phyloP scores from a whole-genome alignment of 2,113 vertebrate species.

The Vulpes ferrilata region DNA sequence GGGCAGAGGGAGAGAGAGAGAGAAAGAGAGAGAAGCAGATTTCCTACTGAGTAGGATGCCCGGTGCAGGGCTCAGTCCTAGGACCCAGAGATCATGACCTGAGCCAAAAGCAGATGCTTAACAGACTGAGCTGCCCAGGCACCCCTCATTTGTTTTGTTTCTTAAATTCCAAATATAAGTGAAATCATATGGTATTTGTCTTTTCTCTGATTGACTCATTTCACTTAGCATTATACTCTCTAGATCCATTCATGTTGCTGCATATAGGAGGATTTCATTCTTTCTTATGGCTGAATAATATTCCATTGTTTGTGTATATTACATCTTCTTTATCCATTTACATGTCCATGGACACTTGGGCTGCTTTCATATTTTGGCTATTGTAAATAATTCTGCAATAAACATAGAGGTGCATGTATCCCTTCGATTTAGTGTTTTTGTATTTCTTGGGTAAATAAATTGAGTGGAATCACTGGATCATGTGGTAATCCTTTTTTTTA shows the following conservation, averaged over 20 bases:
- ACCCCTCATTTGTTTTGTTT: neutral
- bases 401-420: neutral
- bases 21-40: too few species aligned
- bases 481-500: neutral
- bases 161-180: neutral
- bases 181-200: neutral
- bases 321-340: neutral
- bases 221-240: neutral
- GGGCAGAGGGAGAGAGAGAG: too few species aligned
- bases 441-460: neutral
- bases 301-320: too few species aligned
- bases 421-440: neutral
- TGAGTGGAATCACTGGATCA: neutral
- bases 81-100: too few species aligned
- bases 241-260: neutral
- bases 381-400: neutral
- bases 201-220: neutral
- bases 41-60: too few species aligned
- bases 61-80: too few species aligned
- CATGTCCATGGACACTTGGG: neutral
- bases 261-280: neutral
- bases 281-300: neutral
- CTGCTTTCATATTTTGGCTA: neutral
- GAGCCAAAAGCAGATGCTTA: too few species aligned
- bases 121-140: too few species aligned